Evolutionary conservation across 2,797 vertebrate species (phyloP).

Genomic region (Centroberyx gerrardi): DNA sequence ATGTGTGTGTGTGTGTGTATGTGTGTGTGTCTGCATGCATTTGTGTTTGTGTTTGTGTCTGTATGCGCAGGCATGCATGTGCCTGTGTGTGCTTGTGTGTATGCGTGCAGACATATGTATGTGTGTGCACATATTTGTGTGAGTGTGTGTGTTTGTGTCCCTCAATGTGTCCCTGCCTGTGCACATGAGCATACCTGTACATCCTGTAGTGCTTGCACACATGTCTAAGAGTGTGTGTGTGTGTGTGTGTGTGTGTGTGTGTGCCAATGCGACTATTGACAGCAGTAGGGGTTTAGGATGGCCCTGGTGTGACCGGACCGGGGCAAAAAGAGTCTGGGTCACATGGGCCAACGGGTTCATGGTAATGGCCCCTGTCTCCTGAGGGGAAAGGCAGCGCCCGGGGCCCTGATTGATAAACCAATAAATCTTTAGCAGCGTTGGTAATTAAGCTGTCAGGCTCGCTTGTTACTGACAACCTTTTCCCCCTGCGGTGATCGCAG

Average conservation of each 20-base stretch:
- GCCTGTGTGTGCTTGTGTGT: slow-evolving; percentile 39
- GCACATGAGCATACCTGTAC: slow-evolving; percentile 13
- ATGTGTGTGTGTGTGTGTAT: slow-evolving; percentile 50
- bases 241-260: slow-evolving; percentile 40
- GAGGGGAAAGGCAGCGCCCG: slow-evolving; percentile 87
- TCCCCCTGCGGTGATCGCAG: slow-evolving; percentile 75
- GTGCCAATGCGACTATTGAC: slow-evolving; percentile 43
- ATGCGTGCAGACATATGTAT: slow-evolving; percentile 36
- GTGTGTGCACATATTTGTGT: slow-evolving; percentile 19
- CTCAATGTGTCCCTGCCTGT: background rate
- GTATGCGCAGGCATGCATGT: slow-evolving; percentile 42
- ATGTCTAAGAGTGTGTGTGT: slow-evolving; percentile 31
- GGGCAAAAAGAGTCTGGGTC: slow-evolving; percentile 83
- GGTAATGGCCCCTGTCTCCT: slow-evolving; percentile 89
- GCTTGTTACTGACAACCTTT: slow-evolving; percentile 89
- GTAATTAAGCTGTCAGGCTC: slow-evolving; percentile 96
- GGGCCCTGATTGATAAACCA: slow-evolving; percentile 97
- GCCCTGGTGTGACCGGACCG: slow-evolving; percentile 66
- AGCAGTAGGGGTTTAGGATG: slow-evolving; percentile 56
- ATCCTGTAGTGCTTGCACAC: slow-evolving; percentile 35
- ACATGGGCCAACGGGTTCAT: slow-evolving; percentile 86
- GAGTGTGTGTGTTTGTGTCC: background rate
- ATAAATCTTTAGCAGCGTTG: slow-evolving; percentile 97
- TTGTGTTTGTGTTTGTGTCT: slow-evolving; percentile 19
- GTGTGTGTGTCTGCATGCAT: slow-evolving; percentile 33